Evolutionary conservation across 1,140 invertebrate genomes (phyloP).

Genomic region (Bicyclus anynana): DNA sequence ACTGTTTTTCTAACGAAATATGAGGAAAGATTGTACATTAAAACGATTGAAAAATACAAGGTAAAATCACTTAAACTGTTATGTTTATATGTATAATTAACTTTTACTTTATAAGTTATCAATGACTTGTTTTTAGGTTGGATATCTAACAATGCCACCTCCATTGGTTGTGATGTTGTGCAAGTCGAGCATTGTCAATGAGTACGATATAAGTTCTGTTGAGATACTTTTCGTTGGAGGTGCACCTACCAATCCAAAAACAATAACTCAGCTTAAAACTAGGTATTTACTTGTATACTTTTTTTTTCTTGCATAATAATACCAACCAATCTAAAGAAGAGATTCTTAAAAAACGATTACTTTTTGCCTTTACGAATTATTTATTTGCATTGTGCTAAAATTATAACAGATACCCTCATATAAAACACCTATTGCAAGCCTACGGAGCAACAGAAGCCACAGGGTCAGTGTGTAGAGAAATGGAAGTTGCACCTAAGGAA

Average conservation of each 20-base stretch:
- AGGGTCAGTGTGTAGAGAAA: slow-evolving; percentile 40
- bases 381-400: neutral
- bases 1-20: slow-evolving; percentile 49
- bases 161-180: slow-evolving; percentile 47
- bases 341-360: no score
- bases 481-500: slow-evolving; percentile 32
- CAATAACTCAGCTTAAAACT: slow-evolving; percentile 41
- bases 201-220: slow-evolving; percentile 56
- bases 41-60: slow-evolving; percentile 64
- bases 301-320: neutral
- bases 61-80: slow-evolving; percentile 28
- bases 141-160: slow-evolving; percentile 43
- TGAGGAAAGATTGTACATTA: slow-evolving; percentile 47
- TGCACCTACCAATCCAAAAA: slow-evolving; percentile 39
- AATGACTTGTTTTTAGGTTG: slow-evolving; percentile 45
- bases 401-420: slow-evolving; percentile 47
- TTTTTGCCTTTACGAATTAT: no score
- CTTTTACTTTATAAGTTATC: neutral
- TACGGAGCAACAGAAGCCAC: slow-evolving; percentile 69
- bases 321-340: no score
- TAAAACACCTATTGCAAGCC: slow-evolving; percentile 46
- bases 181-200: slow-evolving; percentile 41
- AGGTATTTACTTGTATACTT: slow-evolving; percentile 20
- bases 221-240: slow-evolving; percentile 53
- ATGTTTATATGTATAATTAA: neutral